Base-by-base conservation (phyloP, 2,797 vertebrate genomes). In the Rhabdophis nuchalis region DNA sequence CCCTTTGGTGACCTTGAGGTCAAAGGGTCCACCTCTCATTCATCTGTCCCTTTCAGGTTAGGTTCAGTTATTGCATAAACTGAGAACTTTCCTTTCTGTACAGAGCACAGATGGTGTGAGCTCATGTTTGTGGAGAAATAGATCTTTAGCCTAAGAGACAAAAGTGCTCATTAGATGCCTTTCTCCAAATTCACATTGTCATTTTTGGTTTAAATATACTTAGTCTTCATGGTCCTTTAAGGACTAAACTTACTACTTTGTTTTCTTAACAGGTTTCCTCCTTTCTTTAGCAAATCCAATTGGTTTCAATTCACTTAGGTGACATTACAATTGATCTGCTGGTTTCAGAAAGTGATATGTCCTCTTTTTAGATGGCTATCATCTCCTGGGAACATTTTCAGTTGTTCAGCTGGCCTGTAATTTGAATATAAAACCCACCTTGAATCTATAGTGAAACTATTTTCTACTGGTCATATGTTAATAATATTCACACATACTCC, bases 161-260 rank as follows among this genome's bases (percentile, higher is more conserved):
- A 0, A 93, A 96, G 92, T 32, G 85, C 53, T 88, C 86, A 25
- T 93, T 93, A 88, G 72, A 2, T 12, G 8, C n/a, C 32, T 0
- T 0, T 36, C 89, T 88, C 90, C 88, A 85, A 68, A 0, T n/a
- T 72, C 58, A 72, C 2, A n/a, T 20, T 18, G 14, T 68, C 85
- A 14, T 86, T 94, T 85, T 93, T 90, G 94, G 85, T 85, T 92
- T 8, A 94, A 93, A 87, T 27, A 5, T 86, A n/a, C 92, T 95
- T 93, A 93, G 60, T 90, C 57, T 90, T 96, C 93, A 41, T 92
- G 89, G 61, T 77, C 88, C 87, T 94, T 93, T 85, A 64, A 93
- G 82, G 88, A 68, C 77, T 61, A 90, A 89, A 23, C 5, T 72
- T 93, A 13, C 77, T 68, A 68, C 86, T 90, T 56, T 54, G 25